Evolutionary conservation across 2,797 vertebrate species (phyloP).

Genomic region (Corythornis leucogaster): DNA sequence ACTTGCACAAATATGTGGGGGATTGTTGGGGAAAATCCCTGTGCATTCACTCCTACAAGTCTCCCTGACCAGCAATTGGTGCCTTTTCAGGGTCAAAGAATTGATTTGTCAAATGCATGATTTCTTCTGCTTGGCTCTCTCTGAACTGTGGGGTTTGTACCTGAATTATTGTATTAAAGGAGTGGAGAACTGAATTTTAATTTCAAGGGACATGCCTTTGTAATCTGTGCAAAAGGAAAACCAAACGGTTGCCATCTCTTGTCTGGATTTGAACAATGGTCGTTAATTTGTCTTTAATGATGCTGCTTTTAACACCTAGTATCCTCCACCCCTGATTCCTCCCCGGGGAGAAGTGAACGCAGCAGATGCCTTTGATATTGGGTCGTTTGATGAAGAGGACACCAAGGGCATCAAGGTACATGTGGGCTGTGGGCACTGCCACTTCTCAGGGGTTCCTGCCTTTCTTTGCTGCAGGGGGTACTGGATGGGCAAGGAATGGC

Average conservation of each 20-base stretch:
- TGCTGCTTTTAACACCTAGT: slow-evolving; percentile 76
- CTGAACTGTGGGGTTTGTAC: not conserved
- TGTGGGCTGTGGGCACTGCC: not conserved
- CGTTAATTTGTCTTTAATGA: not conserved
- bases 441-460: not conserved
- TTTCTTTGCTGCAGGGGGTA: not conserved
- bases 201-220: not conserved
- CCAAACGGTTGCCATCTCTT: not conserved
- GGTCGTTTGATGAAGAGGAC: slow-evolving; percentile 98
- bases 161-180: not conserved
- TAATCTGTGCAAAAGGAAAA: not conserved
- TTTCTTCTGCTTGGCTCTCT: not conserved
- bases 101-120: not conserved
- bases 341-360: slow-evolving; percentile 97
- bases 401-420: slow-evolving; percentile 98
- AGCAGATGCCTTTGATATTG: slow-evolving; percentile 97
- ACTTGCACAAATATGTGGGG: fast-evolving
- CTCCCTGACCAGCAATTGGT: not conserved
- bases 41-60: not conserved
- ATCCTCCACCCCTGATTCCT: slow-evolving; percentile 93
- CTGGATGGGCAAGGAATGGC: not conserved
- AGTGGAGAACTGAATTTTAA: not conserved
- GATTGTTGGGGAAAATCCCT: not conserved
- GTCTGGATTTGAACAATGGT: not conserved
- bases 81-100: not conserved